Evolutionary conservation across 2,113 vertebrate species (phyloP).

Genomic region (Hydrochoerus hydrochaeris): DNA sequence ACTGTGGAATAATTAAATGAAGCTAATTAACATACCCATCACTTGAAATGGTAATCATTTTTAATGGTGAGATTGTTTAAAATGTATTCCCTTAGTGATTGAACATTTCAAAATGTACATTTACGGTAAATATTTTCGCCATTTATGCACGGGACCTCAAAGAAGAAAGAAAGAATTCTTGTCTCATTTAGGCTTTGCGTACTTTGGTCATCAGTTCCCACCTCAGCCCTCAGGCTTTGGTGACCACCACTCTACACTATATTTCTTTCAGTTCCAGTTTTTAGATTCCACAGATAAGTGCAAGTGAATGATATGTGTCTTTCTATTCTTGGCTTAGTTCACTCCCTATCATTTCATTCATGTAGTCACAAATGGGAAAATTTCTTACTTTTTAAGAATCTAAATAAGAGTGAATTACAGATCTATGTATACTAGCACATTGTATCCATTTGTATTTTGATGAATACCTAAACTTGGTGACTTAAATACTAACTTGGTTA

Average conservation of each 20-base stretch:
- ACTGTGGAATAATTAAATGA: neutral
- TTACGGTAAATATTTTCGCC: neutral
- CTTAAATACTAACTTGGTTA: too few species aligned
- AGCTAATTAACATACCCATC: neutral
- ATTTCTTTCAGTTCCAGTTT: neutral
- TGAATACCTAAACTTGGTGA: neutral
- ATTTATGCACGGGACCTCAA: neutral
- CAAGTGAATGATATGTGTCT: neutral
- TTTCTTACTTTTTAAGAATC: neutral
- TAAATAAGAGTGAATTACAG: neutral
- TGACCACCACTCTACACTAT: too few species aligned
- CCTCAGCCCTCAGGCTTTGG: fast-evolving
- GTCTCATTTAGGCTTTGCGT: neutral
- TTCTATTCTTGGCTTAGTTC: neutral
- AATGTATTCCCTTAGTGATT: neutral
- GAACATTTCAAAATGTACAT: neutral
- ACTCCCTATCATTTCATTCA: neutral
- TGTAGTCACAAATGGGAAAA: neutral
- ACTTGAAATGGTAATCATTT: neutral
- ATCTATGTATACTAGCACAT: neutral
- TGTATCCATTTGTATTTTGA: neutral
- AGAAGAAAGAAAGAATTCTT: neutral
- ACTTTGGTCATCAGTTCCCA: neutral
- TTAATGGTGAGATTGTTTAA: neutral
- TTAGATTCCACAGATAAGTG: neutral